Evolutionary conservation across 1,140 invertebrate genomes (phyloP).

Genomic region (Neoseiulus cucumeris): DNA sequence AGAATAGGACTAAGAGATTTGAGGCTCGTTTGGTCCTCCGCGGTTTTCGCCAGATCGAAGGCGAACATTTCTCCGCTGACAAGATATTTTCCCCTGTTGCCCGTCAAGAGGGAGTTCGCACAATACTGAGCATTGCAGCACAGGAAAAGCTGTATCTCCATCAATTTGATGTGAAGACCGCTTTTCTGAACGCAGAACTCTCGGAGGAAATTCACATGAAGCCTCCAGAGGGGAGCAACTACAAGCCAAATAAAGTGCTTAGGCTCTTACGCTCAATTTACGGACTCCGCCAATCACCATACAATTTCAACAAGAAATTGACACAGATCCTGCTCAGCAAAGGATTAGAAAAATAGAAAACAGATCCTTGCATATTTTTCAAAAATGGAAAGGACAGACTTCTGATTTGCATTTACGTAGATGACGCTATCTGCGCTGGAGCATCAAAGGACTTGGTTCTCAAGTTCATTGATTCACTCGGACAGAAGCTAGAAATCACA

Average conservation of each 20-base stretch:
- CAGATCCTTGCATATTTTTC: slow-evolving; percentile 6
- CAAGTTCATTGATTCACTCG: neutral
- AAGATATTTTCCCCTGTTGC: too few species aligned
- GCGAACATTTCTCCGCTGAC: too few species aligned
- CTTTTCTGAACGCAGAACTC: neutral
- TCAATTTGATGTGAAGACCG: neutral
- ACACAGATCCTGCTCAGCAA: neutral
- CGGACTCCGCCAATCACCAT: neutral
- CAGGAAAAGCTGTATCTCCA: too few species aligned
- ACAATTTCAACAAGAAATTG: neutral
- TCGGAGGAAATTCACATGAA: neutral
- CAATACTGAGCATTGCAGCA: too few species aligned
- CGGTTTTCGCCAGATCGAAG: too few species aligned
- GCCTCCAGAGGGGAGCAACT: neutral
- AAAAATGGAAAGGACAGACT: too few species aligned
- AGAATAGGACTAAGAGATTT: neutral
- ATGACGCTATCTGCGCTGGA: slow-evolving; percentile 14
- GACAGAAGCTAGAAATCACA: too few species aligned
- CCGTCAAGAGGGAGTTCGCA: too few species aligned
- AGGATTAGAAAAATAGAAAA: too few species aligned
- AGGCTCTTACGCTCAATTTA: too few species aligned
- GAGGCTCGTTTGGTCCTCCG: neutral
- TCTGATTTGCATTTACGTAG: slow-evolving; percentile 16
- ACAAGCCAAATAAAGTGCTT: neutral
- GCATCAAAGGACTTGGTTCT: slow-evolving; percentile 16